Conservation (phyloP, 2,113 vertebrate genomes). For the Oryzias celebensis region DNA sequence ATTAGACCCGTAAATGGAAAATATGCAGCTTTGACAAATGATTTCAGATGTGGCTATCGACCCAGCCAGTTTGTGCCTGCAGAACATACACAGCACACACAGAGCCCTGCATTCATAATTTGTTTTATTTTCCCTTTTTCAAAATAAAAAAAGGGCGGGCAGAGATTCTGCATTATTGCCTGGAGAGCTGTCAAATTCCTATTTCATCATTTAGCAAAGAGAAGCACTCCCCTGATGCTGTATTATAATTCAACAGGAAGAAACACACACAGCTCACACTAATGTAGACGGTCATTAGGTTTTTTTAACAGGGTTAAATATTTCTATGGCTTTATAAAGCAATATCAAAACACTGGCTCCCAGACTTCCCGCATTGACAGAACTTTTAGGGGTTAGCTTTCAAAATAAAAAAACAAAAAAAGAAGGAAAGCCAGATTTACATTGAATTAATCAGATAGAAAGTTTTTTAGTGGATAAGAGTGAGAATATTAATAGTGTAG, state of each 20-base stretch:
- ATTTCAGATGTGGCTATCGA: conserved; percentile 59
- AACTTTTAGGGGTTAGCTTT: too few species aligned
- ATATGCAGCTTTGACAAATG: conserved; percentile 66
- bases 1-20: conserved; percentile 50
- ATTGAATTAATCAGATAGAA: too few species aligned
- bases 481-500: conserved; percentile 29
- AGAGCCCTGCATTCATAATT: conserved; percentile 22
- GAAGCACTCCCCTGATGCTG: conserved; percentile 39
- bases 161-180: conserved; percentile 29
- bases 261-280: conserved; percentile 22
- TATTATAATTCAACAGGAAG: conserved; percentile 52
- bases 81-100: conserved; percentile 19
- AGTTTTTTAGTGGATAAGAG: too few species aligned
- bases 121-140: conserved; percentile 22
- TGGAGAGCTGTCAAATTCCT: conserved; percentile 43
- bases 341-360: conserved; percentile 10
- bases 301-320: conserved; percentile 27
- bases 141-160: conserved; percentile 25
- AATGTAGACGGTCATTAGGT: conserved; percentile 47
- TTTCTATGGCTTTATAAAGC: conserved; percentile 18
- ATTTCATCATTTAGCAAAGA: conserved; percentile 51
- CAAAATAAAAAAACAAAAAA: too few species aligned
- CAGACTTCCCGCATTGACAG: neutral
- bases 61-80: conserved; percentile 21
- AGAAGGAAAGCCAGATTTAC: too few species aligned